Evolutionary conservation across 2,797 vertebrate genomes (phyloP), one percentile per base, ranked within the genome.

Genomic region (Zalophus californianus): DNA sequence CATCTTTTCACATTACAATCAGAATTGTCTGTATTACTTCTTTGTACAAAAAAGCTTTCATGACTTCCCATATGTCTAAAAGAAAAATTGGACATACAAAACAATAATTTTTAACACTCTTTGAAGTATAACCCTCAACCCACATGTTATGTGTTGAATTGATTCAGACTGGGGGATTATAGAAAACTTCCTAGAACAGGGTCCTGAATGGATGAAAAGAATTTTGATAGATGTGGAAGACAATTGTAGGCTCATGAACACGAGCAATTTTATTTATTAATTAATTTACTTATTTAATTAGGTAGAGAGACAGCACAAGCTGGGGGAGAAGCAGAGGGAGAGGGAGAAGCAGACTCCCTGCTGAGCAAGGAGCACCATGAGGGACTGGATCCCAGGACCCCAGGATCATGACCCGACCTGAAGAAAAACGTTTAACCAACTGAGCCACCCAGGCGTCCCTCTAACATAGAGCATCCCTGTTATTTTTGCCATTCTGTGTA

Each of bases 41-140:
- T 91, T 64, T 38, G 52, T 78, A 93, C 62, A 89, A 89, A 96
- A 96, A 95, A 87, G 32, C 27, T 82, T 86, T 78, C 92, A 86
- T n/a, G 54, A 90, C 27, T 82, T 35, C 6, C 29, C 25, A 62
- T 50, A 66, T 73, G n/a, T 92, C 75, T 73, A 90, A 86, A 92
- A 77, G 25, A 4, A 50, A 95, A 89, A 52, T 18, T 78, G 32
- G 95, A 91, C 54, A 73, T 8, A 80, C 9, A 64, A 70, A 85
- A 52, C 41, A 62, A 15, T 70, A 27, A 27, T n/a, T 88, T 91
- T 60, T 35, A 73, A 72, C 11, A 21, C 48, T 84, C 91, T 91
- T 82, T 72, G n/a, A 89, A 85, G 85, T 66, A 85, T 4, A 68
- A 88, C 23, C 29, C 6, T 56, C 78, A 72, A 52, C 32, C 35